A percentile compares a stretch with the other conserved stretches of the same genome.
These are phyloP conservation scores for Trichonephila inaurata DNA, from an alignment of 1,140 invertebrate species.

Conservation along the genomic window DNA sequence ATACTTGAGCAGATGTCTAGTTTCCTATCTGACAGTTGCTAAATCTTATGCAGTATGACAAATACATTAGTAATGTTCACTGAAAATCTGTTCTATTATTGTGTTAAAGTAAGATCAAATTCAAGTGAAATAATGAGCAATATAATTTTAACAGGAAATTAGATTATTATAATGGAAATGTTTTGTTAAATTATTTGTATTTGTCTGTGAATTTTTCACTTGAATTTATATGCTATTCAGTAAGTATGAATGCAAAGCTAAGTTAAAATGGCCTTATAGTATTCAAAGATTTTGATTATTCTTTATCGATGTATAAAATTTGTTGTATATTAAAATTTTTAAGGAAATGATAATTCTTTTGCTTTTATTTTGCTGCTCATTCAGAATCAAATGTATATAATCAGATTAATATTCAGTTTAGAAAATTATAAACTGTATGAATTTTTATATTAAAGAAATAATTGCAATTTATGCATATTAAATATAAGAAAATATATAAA, in stretches of 20 bases:
- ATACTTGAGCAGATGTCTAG: slow-evolving; percentile 58
- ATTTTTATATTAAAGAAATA: not conserved
- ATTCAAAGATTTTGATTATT: not conserved
- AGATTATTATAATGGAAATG: not conserved
- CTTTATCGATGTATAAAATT: not conserved
- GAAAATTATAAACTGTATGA: not conserved
- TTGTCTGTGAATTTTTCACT: not conserved
- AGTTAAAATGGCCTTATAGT: not conserved
- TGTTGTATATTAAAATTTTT: not conserved
- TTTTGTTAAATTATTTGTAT: not conserved
- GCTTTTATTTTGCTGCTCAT: not conserved
- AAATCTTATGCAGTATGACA: no score
- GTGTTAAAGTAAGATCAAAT: no score
- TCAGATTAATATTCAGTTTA: not conserved
- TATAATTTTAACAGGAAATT: not conserved
- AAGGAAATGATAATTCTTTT: not conserved
- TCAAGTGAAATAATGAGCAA: no score
- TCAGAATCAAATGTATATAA: slow-evolving; percentile 46
- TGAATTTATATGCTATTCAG: not conserved
- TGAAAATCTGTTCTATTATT: no score
- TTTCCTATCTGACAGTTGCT: not conserved
- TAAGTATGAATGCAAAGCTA: not conserved
- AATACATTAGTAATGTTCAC: no score
- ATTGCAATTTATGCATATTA: not conserved
- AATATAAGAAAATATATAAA: not conserved